phyloP scores from a whole-genome alignment of 2,888 invertebrate genomes.

The Lottia gigantea region DNA sequence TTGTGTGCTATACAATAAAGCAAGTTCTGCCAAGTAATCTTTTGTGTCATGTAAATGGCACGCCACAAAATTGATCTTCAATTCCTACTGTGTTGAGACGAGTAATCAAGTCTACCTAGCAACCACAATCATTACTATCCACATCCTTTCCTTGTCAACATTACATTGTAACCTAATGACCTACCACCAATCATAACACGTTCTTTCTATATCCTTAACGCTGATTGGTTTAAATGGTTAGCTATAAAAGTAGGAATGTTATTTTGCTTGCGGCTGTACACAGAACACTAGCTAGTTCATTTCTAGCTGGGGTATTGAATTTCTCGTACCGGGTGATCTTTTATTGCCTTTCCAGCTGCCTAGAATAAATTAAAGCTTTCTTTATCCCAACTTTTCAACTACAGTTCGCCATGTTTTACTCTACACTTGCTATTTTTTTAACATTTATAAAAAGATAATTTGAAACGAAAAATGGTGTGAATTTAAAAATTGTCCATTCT shows the following conservation, averaged over 20 bases:
- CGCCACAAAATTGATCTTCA: constrained; percentile 1
- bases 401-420: not conserved
- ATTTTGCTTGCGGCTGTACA: not conserved
- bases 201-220: not conserved
- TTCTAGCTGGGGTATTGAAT: not conserved
- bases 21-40: not conserved
- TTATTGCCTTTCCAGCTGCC: constrained; percentile 3
- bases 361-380: not conserved
- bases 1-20: too few relatives aligned
- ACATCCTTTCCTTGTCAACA: too few relatives aligned
- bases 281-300: too few relatives aligned
- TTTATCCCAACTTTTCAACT: not conserved
- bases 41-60: constrained; percentile 1
- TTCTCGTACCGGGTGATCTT: not conserved
- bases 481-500: too few relatives aligned
- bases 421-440: not conserved
- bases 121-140: not conserved
- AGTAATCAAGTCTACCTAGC: constrained; percentile 1
- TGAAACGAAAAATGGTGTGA: too few relatives aligned
- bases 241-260: constrained; percentile 7
- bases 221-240: not conserved
- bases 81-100: not conserved
- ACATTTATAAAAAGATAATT: not conserved
- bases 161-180: not conserved
- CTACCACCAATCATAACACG: not conserved